Evolutionary conservation across 2,797 vertebrate species (phyloP), one percentile per base, ranked within the genome.

Genomic region (Lepilemur ruficaudatus): DNA sequence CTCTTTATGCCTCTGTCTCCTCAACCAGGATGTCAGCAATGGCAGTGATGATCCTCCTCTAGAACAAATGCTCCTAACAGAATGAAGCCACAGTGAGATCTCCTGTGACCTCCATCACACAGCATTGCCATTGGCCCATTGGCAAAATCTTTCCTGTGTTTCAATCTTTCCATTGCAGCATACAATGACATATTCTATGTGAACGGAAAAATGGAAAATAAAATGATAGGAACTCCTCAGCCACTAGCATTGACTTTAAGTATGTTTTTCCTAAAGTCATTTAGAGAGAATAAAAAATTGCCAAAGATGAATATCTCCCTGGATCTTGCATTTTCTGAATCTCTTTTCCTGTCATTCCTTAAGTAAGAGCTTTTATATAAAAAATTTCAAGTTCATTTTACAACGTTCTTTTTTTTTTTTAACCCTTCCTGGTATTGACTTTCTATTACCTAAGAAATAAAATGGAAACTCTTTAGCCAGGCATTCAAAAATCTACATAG

Each of bases 371-470:
- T 85, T 94, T 95, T 89, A 20, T 46, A 91, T 61, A 69, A 52
- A 88, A 94, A 96, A 92, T 57, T 30, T 88, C 50, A 85, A 94
- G 80, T 96, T 35, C 32, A 48, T 72, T 92, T 94, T 41, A 76
- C 7, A 70, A 67, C 59, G 0, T 28, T 52, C 2, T 92, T 30
- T 87, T 67, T 75, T 86, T 70, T 46, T 52, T 41, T 50, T 84
- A 17, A 57, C 7, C 43, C 41, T 91, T 92, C 91, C 38, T 80
- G 46, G 13, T 83, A 79, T 86, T 73, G 52, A 86, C 15, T 80
- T 88, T 88, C 17, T 28, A 50, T 46, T 69, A 13, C 50, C 32
- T 80, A 76, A 76, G 28, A 86, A 93, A 80, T 87, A 61, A 94
- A 91, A 83, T 67, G 20, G 32, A 69, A 91, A 57, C 32, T 67